Percentiles rank a stretch among this genome's conserved stretches.
phyloP scores from a whole-genome alignment of 2,888 invertebrate species.

The Adelphocoris suturalis region DNA sequence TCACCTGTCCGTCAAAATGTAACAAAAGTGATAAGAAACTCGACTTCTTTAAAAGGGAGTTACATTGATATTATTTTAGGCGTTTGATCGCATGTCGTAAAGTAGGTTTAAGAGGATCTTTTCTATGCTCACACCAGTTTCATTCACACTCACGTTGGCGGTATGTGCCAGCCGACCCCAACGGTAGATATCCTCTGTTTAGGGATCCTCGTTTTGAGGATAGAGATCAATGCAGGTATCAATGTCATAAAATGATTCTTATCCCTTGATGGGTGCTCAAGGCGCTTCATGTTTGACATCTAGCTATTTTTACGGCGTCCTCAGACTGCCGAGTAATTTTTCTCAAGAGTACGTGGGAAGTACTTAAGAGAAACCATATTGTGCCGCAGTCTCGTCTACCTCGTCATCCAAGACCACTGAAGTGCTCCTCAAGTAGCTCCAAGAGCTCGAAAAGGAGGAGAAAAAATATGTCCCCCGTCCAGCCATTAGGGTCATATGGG shows the following conservation, averaged over 20 bases:
- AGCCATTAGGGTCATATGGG: constrained; percentile 34
- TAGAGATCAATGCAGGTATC: no score
- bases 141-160: no score
- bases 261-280: not conserved
- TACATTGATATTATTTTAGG: no score
- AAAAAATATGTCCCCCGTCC: constrained; percentile 11
- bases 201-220: no score
- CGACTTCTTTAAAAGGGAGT: no score
- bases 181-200: no score
- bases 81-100: no score
- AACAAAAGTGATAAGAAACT: no score
- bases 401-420: not conserved
- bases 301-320: not conserved
- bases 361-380: constrained; percentile 20
- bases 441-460: not conserved
- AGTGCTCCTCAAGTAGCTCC: constrained; percentile 43
- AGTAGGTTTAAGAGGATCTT: no score
- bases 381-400: not conserved
- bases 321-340: not conserved
- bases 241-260: not conserved
- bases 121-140: no score
- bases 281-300: not conserved
- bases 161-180: no score
- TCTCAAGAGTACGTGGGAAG: constrained; percentile 32
- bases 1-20: no score